Conservation (phyloP, 1,140 invertebrate genomes). For the Andrena cerasifolii region DNA sequence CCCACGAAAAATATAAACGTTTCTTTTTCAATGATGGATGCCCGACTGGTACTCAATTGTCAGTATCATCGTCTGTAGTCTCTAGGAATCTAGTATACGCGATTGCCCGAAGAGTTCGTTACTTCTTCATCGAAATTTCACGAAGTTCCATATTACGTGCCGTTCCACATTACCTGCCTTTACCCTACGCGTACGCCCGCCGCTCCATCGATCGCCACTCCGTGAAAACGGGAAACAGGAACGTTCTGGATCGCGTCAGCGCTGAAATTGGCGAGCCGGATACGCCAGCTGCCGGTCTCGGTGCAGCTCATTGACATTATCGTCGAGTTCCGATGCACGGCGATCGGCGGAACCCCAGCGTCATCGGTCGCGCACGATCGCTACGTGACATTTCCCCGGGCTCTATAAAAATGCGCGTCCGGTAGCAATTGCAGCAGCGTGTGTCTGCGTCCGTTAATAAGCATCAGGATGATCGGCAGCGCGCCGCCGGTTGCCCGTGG, state of each 20-base stretch:
- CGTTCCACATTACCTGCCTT: too few species aligned
- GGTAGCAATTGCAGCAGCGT: constrained; percentile 54
- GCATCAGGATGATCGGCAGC: constrained; percentile 33
- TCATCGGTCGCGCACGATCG: constrained; percentile 57
- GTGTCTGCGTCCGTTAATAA: constrained; percentile 57
- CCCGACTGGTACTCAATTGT: too few species aligned
- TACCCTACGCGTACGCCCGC: too few species aligned
- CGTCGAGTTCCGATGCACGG: constrained; percentile 50
- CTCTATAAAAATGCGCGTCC: constrained; percentile 65
- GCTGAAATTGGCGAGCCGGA: constrained; percentile 41
- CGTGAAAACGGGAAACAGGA: background rate
- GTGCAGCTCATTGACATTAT: constrained; percentile 62
- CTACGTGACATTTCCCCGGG: constrained; percentile 65
- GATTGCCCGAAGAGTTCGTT: too few species aligned
- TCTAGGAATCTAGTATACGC: too few species aligned
- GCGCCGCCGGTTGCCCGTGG: background rate
- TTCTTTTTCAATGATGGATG: too few species aligned
- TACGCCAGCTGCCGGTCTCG: constrained; percentile 22
- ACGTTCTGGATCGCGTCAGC: background rate
- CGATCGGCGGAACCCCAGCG: constrained; percentile 50
- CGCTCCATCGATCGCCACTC: too few species aligned
- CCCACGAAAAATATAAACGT: too few species aligned
- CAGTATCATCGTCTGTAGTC: too few species aligned
- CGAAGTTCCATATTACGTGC: too few species aligned
- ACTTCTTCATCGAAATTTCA: too few species aligned